These are phyloP conservation scores for Sthenelais limicola DNA, from an alignment of 2,888 invertebrate species.

Conservation along the genomic window DNA sequence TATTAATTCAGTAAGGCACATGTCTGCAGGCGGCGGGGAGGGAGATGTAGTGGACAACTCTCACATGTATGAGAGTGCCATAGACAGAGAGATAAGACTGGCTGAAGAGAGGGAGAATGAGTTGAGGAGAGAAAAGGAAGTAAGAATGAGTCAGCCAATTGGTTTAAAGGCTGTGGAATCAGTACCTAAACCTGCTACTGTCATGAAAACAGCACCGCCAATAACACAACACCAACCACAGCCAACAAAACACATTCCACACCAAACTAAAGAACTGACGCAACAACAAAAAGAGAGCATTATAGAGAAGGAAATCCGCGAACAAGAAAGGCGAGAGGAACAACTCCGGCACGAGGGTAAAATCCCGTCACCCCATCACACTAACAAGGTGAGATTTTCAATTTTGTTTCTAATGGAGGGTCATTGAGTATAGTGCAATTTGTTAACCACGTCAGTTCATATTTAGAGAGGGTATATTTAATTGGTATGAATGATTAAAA, in stretches of 20 bases:
- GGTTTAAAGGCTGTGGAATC: not conserved
- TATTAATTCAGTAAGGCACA: not conserved
- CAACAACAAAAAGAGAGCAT: conserved; percentile 42
- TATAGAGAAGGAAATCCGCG: conserved; percentile 47
- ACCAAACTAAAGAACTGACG: conserved; percentile 28
- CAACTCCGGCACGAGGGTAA: conserved; percentile 27
- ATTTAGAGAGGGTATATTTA: too few species aligned
- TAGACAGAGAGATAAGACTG: conserved; percentile 45
- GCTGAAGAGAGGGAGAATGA: conserved; percentile 41
- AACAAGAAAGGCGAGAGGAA: conserved; percentile 45
- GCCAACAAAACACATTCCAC: conserved; percentile 4
- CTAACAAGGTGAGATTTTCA: conserved; percentile 36
- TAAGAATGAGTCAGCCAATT: not conserved
- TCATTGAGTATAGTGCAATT: too few species aligned
- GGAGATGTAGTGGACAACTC: not conserved
- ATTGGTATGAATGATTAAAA: too few species aligned
- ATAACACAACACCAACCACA: not conserved
- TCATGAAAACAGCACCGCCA: not conserved
- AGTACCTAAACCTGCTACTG: not conserved
- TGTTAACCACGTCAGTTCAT: too few species aligned
- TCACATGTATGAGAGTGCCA: conserved; percentile 43
- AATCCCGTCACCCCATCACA: not conserved
- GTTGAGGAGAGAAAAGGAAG: conserved; percentile 32
- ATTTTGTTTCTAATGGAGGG: too few species aligned
- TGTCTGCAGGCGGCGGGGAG: not conserved